Conservation (phyloP, 2,797 vertebrate species). For the Sphenopsis melanotis region DNA sequence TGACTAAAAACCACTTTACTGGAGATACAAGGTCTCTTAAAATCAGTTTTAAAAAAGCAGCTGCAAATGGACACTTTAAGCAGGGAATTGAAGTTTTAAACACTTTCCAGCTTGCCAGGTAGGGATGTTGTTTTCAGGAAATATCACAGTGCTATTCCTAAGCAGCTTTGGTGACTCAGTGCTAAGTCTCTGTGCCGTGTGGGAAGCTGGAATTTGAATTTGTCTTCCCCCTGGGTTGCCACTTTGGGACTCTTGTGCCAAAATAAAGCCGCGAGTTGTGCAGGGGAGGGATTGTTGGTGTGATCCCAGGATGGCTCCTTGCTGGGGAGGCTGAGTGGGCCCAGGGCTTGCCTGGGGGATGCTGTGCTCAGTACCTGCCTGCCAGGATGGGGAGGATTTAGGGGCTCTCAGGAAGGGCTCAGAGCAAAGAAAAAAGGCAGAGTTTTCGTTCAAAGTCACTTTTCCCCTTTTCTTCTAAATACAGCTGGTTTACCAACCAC, state of each 20-base stretch:
- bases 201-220: slow-evolving; percentile 31
- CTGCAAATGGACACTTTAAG: not conserved
- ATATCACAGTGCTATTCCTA: not conserved
- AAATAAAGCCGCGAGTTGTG: not conserved
- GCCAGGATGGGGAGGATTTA: not conserved
- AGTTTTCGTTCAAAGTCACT: not conserved
- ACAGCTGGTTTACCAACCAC: not conserved
- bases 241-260: not conserved
- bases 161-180: slow-evolving; percentile 32
- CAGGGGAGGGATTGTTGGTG: slow-evolving; percentile 10
- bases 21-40: not conserved
- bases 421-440: not conserved
- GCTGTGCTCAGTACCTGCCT: not conserved
- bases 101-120: not conserved
- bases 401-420: not conserved
- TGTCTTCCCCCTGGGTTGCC: slow-evolving; percentile 13
- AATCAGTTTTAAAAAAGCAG: not conserved
- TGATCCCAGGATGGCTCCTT: not conserved
- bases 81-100: not conserved
- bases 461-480: not conserved
- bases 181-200: not conserved
- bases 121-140: not conserved
- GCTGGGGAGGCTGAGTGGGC: not conserved
- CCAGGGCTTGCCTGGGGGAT: not conserved
- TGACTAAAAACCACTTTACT: not conserved